phyloP scores from a whole-genome alignment of 92 coral and sea anemone genomes.

The Phymanthus crucifer region DNA sequence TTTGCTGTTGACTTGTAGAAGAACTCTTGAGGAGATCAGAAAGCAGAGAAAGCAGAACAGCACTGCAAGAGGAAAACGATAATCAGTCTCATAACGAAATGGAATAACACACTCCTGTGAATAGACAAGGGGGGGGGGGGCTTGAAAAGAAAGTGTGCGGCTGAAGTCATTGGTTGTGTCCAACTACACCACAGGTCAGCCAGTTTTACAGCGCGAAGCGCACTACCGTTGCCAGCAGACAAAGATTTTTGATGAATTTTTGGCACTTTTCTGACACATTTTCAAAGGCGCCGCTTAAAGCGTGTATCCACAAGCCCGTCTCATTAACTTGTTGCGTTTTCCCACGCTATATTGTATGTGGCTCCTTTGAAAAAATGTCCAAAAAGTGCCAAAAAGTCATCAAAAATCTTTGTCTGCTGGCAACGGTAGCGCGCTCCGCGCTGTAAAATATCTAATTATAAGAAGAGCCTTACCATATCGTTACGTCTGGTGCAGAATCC shows the following conservation, averaged over 20 bases:
- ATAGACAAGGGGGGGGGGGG: neutral
- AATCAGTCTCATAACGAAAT: neutral
- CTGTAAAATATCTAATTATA: no score
- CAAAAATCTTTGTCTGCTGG: no score
- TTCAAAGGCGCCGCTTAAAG: no score
- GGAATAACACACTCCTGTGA: neutral
- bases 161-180: neutral
- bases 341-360: no score
- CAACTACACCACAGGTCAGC: neutral
- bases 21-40: constrained; percentile 88
- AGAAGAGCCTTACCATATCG: constrained; percentile 75
- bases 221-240: no score
- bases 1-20: constrained; percentile 97
- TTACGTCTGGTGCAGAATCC: constrained; percentile 65
- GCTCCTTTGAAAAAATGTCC: no score
- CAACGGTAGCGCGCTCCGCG: no score
- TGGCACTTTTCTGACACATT: no score
- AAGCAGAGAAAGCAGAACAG: constrained; percentile 81
- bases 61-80: constrained; percentile 44
- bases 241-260: no score
- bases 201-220: neutral
- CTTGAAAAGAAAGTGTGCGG: neutral
- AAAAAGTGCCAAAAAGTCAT: no score
- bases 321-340: no score
- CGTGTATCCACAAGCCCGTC: no score